Evolutionary conservation across 2,113 vertebrate genomes (phyloP).

Genomic region (Channa argus): DNA sequence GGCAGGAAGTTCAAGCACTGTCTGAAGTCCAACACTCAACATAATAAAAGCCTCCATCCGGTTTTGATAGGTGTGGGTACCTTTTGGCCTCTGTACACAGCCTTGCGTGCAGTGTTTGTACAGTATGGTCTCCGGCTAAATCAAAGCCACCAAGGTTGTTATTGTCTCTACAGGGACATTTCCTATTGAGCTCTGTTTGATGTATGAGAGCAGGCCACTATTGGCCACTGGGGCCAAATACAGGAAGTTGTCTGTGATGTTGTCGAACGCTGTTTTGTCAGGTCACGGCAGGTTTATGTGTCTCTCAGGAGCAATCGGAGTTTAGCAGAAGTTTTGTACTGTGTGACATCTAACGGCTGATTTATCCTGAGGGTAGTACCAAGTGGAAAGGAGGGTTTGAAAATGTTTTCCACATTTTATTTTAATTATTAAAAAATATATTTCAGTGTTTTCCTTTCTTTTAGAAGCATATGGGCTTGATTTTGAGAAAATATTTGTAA

Average conservation of each 20-base stretch:
- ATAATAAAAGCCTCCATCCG: constrained; percentile 70
- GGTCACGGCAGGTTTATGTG: constrained; percentile 76
- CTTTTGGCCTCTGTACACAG: constrained; percentile 60
- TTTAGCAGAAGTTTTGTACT: constrained; percentile 16
- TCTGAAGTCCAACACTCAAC: constrained; percentile 66
- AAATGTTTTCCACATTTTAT: background rate
- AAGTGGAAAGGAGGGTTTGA: background rate
- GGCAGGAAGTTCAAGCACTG: constrained; percentile 76
- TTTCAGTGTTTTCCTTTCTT: background rate
- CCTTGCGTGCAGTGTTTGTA: constrained; percentile 76
- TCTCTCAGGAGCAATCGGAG: constrained; percentile 61
- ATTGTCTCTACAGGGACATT: constrained; percentile 78
- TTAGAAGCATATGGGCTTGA: background rate
- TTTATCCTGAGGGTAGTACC: constrained; percentile 7
- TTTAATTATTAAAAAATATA: background rate
- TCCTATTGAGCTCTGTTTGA: constrained; percentile 81
- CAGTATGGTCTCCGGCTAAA: constrained; percentile 61
- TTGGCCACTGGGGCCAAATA: constrained; percentile 75
- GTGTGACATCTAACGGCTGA: background rate
- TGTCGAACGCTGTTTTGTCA: constrained; percentile 72
- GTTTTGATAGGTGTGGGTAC: constrained; percentile 40
- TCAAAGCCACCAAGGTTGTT: constrained; percentile 78
- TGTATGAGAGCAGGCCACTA: constrained; percentile 61
- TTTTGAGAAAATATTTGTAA: background rate
- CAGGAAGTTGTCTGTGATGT: constrained; percentile 79